Percentiles rank a stretch among this genome's conserved stretches.
phyloP scores from a whole-genome alignment of 2,797 vertebrate species.

The Pyrocephalus nanus region DNA sequence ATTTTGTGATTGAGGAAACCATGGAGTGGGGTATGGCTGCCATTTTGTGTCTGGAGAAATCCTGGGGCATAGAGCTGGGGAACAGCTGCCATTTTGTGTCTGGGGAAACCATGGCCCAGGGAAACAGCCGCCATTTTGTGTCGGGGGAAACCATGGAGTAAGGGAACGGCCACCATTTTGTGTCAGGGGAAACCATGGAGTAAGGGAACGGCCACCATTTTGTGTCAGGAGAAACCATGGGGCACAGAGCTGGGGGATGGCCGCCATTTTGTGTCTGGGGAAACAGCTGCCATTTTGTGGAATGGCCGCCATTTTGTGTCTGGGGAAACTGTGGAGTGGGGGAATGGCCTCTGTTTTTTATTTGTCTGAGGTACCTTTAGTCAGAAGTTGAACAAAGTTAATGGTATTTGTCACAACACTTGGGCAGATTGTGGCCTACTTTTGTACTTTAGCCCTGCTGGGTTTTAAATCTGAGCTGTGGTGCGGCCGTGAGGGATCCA shows the following conservation, averaged over 20 bases:
- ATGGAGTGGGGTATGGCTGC: too few relatives aligned
- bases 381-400: background rate
- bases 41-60: background rate
- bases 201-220: accelerated
- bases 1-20: background rate
- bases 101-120: too few relatives aligned
- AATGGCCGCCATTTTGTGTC: too few relatives aligned
- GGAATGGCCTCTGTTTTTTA: background rate
- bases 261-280: too few relatives aligned
- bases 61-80: too few relatives aligned
- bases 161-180: background rate
- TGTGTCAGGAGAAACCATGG: background rate
- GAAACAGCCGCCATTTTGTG: too few relatives aligned
- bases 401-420: background rate
- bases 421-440: background rate
- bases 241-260: too few relatives aligned
- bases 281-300: too few relatives aligned
- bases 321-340: too few relatives aligned
- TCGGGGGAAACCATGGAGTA: background rate
- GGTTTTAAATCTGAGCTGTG: background rate
- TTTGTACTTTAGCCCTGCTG: background rate
- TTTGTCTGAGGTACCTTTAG: background rate
- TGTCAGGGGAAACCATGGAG: background rate
- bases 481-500: background rate
- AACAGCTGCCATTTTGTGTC: too few relatives aligned